phyloP scores from a whole-genome alignment of 1,140 invertebrate species.

The Drosophila navojoa region DNA sequence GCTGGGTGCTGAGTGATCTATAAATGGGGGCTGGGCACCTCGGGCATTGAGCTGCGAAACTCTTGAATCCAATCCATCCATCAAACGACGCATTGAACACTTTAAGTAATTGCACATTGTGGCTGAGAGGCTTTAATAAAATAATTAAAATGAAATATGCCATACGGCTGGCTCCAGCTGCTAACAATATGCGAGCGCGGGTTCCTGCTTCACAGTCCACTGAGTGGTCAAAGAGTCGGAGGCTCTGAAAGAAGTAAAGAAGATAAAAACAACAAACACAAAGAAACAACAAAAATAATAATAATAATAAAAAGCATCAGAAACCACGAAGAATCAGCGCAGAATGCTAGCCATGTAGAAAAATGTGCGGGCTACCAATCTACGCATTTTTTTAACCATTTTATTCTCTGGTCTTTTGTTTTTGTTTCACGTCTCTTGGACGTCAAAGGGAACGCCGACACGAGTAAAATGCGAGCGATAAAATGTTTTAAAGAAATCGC shows the following conservation, averaged over 20 bases:
- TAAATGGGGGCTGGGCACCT: not conserved
- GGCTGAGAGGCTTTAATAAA: slow-evolving; percentile 65
- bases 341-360: slow-evolving; percentile 55
- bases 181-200: slow-evolving; percentile 33
- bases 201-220: slow-evolving; percentile 40
- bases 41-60: not conserved
- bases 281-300: slow-evolving; percentile 1
- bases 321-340: slow-evolving; percentile 32
- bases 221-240: slow-evolving; percentile 41
- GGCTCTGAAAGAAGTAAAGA: not conserved
- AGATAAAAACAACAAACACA: no score
- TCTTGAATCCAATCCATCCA: slow-evolving; percentile 9
- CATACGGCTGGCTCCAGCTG: slow-evolving; percentile 23
- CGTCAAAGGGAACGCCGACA: slow-evolving; percentile 66
- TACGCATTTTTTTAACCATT: slow-evolving; percentile 63
- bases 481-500: slow-evolving; percentile 65
- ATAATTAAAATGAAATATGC: slow-evolving; percentile 77
- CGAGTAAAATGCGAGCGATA: slow-evolving; percentile 44
- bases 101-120: slow-evolving; percentile 72
- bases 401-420: slow-evolving; percentile 21
- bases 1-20: slow-evolving; percentile 12
- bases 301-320: slow-evolving; percentile 9
- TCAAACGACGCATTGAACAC: slow-evolving; percentile 47
- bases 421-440: slow-evolving; percentile 10
- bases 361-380: slow-evolving; percentile 76